A percentile compares a stretch with the other conserved stretches of the same genome.
Evolutionary conservation across 2,113 vertebrate species (phyloP).

Genomic region (Mormoops blainvillei): DNA sequence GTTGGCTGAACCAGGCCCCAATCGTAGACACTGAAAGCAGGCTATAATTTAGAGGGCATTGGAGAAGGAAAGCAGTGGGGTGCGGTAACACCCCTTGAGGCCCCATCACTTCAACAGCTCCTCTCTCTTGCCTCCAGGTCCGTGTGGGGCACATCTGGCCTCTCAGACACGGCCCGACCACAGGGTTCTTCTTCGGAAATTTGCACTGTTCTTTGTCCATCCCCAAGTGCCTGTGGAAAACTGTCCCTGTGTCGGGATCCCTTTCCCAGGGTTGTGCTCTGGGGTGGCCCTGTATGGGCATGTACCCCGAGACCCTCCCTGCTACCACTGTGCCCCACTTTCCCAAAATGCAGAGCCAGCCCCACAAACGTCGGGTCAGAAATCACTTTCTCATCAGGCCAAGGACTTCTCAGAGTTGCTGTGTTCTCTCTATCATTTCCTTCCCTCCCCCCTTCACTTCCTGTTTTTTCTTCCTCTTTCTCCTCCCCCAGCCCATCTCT

Average conservation of each 20-base stretch:
- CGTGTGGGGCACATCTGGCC: not conserved
- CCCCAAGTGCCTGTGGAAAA: not conserved
- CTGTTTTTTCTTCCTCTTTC: conserved; percentile 73
- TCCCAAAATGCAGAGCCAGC: not conserved
- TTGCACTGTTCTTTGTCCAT: too few relatives aligned
- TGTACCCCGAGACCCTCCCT: not conserved
- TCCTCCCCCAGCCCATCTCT: conserved; percentile 43
- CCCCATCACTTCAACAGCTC: not conserved
- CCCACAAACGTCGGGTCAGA: not conserved
- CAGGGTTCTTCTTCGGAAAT: not conserved
- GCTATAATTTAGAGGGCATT: not conserved
- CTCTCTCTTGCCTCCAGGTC: not conserved
- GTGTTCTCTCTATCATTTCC: conserved; percentile 68
- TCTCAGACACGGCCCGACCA: accelerated
- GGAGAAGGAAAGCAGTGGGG: not conserved
- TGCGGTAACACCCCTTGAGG: not conserved
- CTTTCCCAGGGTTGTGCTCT: not conserved
- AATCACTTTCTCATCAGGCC: conserved; percentile 51
- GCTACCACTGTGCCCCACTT: not conserved
- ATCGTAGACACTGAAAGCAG: not conserved
- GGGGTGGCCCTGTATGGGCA: not conserved
- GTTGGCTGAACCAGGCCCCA: not conserved
- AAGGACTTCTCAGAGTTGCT: conserved; percentile 39
- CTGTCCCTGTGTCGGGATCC: not conserved
- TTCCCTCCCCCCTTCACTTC: conserved; percentile 52